Conservation (phyloP, 2,888 invertebrate genomes). For the Hylaea fasciaria region DNA sequence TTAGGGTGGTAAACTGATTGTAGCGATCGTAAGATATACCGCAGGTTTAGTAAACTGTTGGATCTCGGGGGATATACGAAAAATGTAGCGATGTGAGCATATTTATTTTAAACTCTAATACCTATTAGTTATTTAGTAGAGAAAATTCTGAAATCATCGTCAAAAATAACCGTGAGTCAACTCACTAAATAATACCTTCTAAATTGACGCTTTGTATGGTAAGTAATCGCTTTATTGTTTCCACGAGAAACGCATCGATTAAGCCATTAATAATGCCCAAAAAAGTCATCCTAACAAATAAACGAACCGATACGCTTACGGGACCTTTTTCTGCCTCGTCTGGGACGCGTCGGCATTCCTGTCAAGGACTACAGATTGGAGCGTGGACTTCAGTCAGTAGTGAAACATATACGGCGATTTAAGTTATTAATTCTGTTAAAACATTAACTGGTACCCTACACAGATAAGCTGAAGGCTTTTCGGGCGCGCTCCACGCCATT, state of each 20-base stretch:
- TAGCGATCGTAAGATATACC: not conserved
- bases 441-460: not conserved
- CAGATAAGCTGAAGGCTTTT: conserved; percentile 39
- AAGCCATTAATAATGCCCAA: conserved; percentile 15
- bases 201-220: too few species aligned
- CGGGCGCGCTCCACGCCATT: conserved; percentile 19
- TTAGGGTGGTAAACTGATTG: conserved; percentile 16
- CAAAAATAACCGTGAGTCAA: too few species aligned
- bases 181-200: too few species aligned
- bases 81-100: too few species aligned
- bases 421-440: not conserved
- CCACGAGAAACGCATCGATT: conserved; percentile 5
- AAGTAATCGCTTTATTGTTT: too few species aligned
- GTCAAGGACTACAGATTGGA: conserved; percentile 1
- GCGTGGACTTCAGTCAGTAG: not conserved
- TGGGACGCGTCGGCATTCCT: conserved; percentile 13
- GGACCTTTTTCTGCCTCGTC: conserved; percentile 32
- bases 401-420: too few species aligned
- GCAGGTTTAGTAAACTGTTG: conserved; percentile 4
- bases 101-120: too few species aligned
- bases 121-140: too few species aligned
- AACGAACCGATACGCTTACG: conserved; percentile 12
- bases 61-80: not conserved
- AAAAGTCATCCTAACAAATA: not conserved
- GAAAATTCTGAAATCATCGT: too few species aligned